Base-by-base conservation (phyloP, 2,113 vertebrate species). In the Cariama cristata region DNA sequence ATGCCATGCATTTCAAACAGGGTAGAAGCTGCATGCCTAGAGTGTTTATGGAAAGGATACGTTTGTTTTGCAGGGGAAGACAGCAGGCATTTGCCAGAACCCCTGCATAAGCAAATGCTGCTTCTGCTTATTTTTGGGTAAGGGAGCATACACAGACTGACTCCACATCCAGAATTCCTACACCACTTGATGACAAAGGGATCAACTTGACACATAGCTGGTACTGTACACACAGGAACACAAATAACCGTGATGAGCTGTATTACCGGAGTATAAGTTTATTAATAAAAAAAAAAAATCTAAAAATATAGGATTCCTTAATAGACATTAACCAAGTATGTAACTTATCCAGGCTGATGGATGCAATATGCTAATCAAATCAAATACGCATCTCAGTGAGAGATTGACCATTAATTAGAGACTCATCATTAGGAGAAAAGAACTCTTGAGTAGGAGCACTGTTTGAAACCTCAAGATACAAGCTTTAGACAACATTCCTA, bases 111-210 rank as follows among this genome's bases (percentile, higher is more conserved):
- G 75, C 42, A 92, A 92, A 84, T 59, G 44, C 50, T 71, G 86
- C 55, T 88, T 38, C 16, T 73, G 67, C 55, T 80, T 97, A 94
- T 88, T 94, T 96, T 88, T 71, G 90, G 35, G 20, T 66, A 76
- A 90, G 42, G 14, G 50, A 62, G 10, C 47, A 50, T 17, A 47
- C 17, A 40, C 19, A 68, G 49, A 38, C 35, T 28, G 35, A 91
- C 49, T 86, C 28, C 49, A 82, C 12, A 86, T 56, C 21, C 68
- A 84, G 52, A 85, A 92, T 90, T 83, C 75, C 59, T 86, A 38
- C 2, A 7, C 20, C 7, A 11, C 50, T 74, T 90, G 60, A 88
- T 23, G 72, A 92, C 75, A 93, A 93, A 44, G 17, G 85, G 67
- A 94, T 88, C 52, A 90, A 32, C 55, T 24, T 86, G 53, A 95